phyloP scores from a whole-genome alignment of 2,113 vertebrate species.

The Anhinga rufa region DNA sequence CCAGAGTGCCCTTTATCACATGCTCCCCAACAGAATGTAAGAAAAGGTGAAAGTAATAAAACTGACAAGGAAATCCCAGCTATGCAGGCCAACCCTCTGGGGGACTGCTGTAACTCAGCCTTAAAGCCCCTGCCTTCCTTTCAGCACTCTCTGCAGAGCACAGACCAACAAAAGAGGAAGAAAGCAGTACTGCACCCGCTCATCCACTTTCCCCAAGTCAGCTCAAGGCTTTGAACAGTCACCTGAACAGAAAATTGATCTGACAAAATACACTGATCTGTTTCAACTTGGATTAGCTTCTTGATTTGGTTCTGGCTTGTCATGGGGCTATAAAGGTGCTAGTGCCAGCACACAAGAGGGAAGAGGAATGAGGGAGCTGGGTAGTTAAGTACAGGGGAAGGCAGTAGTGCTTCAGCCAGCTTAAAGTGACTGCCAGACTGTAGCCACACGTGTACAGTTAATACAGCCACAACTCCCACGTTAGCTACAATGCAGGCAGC shows the following conservation, averaged over 20 bases:
- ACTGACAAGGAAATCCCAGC: background rate
- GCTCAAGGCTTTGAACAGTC: background rate
- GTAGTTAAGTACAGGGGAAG: background rate
- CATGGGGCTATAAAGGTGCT: background rate
- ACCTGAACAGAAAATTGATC: background rate
- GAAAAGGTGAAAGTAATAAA: background rate
- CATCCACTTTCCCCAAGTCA: background rate
- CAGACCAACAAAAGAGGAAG: background rate
- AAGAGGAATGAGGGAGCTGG: background rate
- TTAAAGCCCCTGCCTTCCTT: background rate
- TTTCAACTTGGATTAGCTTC: background rate
- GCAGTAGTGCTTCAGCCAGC: background rate
- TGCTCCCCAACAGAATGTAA: background rate
- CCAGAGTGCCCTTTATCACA: background rate
- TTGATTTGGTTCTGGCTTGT: background rate
- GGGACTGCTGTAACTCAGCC: background rate
- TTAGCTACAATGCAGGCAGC: background rate
- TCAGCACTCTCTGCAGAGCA: background rate
- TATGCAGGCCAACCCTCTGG: background rate
- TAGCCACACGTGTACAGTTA: accelerated
- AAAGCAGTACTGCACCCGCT: background rate
- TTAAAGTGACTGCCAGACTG: background rate
- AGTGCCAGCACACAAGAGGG: background rate
- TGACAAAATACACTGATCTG: background rate
- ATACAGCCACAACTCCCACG: background rate